Conservation (phyloP, 2,888 invertebrate species). For the Chirona hameri region DNA sequence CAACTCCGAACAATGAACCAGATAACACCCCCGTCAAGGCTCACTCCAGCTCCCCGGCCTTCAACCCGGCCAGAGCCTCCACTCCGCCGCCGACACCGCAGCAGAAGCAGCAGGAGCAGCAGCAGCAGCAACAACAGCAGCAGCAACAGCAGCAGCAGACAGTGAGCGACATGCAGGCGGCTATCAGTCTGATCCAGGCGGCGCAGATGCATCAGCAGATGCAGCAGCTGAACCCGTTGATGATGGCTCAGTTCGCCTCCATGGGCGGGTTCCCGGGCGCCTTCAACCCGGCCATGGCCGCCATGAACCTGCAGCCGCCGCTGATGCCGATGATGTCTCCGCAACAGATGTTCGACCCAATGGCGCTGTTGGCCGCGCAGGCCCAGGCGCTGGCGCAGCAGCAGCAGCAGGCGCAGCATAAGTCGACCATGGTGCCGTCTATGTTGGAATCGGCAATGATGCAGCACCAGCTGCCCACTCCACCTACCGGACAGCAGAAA, state of each 20-base stretch:
- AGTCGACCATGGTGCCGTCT: conserved; percentile 44
- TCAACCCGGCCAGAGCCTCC: neutral
- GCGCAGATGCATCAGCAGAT: conserved; percentile 74
- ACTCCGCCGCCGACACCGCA: conserved; percentile 36
- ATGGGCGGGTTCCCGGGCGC: conserved; percentile 68
- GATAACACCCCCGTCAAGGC: neutral
- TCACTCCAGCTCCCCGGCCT: neutral
- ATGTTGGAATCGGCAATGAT: conserved; percentile 64
- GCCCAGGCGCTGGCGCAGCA: neutral
- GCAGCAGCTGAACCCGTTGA: conserved; percentile 79
- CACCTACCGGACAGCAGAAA: conserved; percentile 72
- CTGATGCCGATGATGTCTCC: neutral
- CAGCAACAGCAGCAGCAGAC: conserved; percentile 33
- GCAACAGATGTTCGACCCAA: neutral
- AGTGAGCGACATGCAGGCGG: conserved; percentile 42
- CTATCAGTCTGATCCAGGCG: conserved; percentile 69
- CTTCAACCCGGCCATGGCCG: conserved; percentile 76
- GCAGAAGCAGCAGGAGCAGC: conserved; percentile 37
- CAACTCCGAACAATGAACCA: conserved; percentile 24
- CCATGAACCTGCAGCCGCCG: conserved; percentile 71
- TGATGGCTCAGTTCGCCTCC: conserved; percentile 69
- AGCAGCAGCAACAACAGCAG: conserved; percentile 35
- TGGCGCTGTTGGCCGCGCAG: neutral
- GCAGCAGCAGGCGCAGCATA: conserved; percentile 32
- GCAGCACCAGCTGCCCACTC: conserved; percentile 61